A percentile compares a stretch with the other conserved stretches of the same genome.
These are phyloP conservation scores for Leucania comma DNA, from an alignment of 2,888 invertebrate species.

Conservation along the genomic window DNA sequence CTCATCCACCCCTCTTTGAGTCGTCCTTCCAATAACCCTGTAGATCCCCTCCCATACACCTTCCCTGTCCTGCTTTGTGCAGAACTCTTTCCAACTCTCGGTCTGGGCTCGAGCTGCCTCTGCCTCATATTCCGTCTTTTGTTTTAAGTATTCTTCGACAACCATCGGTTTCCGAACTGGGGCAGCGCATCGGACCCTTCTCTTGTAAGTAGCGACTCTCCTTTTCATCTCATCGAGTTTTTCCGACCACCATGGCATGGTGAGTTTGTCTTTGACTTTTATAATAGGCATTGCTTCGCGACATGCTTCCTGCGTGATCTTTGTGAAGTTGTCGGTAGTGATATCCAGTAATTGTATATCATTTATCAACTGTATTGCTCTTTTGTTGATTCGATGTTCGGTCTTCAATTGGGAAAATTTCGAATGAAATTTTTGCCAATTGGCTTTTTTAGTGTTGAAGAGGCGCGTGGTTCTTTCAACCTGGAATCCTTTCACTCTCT, in stretches of 20 bases:
- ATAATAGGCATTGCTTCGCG: neutral
- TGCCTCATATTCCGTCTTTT: too few relatives aligned
- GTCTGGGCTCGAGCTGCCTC: too few relatives aligned
- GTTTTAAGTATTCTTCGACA: too few relatives aligned
- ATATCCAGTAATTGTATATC: too few relatives aligned
- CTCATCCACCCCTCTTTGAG: slow-evolving; percentile 3
- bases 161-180: too few relatives aligned
- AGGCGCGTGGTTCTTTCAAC: neutral
- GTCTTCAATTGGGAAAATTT: too few relatives aligned
- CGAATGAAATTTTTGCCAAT: neutral
- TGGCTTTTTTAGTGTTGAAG: neutral
- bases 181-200: neutral
- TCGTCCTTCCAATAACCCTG: slow-evolving; percentile 1
- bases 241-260: neutral
- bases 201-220: neutral
- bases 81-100: too few relatives aligned
- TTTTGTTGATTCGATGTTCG: too few relatives aligned
- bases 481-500: neutral
- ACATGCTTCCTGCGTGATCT: neutral
- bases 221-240: neutral
- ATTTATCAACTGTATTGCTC: too few relatives aligned
- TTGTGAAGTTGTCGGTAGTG: too few relatives aligned
- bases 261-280: neutral
- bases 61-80: too few relatives aligned
- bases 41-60: too few relatives aligned